Evolutionary conservation across 2,113 vertebrate species (phyloP).

Genomic region (Rhinoptilus africanus): DNA sequence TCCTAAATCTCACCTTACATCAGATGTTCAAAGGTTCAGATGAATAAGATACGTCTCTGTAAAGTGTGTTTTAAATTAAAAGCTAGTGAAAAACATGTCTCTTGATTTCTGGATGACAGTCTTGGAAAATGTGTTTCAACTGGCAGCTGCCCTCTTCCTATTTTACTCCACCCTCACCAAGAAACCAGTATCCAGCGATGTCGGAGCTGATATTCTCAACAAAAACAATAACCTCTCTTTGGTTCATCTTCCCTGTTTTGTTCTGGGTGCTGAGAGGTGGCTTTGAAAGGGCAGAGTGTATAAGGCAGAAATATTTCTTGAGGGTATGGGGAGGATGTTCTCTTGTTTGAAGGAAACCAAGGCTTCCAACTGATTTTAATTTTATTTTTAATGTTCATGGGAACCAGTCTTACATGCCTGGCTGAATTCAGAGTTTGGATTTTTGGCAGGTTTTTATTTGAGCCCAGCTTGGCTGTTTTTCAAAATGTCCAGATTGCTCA

Average conservation of each 20-base stretch:
- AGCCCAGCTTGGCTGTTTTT: conserved; percentile 72
- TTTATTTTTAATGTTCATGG: conserved; percentile 75
- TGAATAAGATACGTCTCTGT: conserved; percentile 55
- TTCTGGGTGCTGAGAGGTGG: conserved; percentile 14
- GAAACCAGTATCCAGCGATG: neutral
- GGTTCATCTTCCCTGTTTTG: neutral
- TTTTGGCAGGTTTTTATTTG: conserved; percentile 76
- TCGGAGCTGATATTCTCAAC: neutral
- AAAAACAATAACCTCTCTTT: neutral
- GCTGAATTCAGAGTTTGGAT: conserved; percentile 66
- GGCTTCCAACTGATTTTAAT: conserved; percentile 71
- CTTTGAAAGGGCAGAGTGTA: conserved; percentile 46
- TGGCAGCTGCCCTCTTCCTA: conserved; percentile 19
- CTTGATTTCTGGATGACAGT: conserved; percentile 51
- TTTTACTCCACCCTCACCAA: conserved; percentile 10
- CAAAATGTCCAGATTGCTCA: conserved; percentile 74
- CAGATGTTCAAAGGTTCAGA: conserved; percentile 68
- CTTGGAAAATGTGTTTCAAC: conserved; percentile 59
- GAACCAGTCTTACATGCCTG: conserved; percentile 67
- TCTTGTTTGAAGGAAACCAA: conserved; percentile 50
- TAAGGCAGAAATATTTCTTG: conserved; percentile 43
- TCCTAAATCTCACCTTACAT: conserved; percentile 66
- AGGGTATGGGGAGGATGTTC: conserved; percentile 34
- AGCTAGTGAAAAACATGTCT: conserved; percentile 48
- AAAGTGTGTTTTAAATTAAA: conserved; percentile 67